Evolutionary conservation across 2,113 vertebrate species (phyloP), one percentile per base, ranked within the genome.

Genomic region (Sander vitreus): DNA sequence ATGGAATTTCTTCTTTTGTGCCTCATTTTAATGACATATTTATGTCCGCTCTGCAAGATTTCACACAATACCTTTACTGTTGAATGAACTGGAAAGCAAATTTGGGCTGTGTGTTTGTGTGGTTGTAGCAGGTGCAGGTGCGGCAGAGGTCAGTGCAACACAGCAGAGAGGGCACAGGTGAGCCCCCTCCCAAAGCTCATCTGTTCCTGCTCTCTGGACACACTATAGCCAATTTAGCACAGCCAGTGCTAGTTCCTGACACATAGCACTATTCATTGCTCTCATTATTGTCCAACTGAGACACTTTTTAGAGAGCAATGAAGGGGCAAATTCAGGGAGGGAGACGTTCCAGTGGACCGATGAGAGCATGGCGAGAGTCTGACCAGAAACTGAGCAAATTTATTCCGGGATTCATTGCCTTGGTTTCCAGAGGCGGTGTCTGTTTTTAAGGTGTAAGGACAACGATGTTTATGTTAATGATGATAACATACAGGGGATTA

Each of bases 281-380:
- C 85, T 93, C 91, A 92, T 94, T 94, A 95, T 83, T 88, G 83
- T 80, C 86, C 48, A 7, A 68, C 80, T 55, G 83, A 93, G 89
- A 83, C 85, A 78, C 76, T 90, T 90, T 90, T 88, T 70, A 63
- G 62, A 65, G 69, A 86, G 76, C 73, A 62, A 63, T 55, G 68
- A 62, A 72, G 72, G 76, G 78, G 70, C 54, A 78, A 67, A 87
- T 66, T 25, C 69, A 85, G 4, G 30, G 33, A 88, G 71, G 39
- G 50, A 66, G 83, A 71, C 47, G 14, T 67, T 75, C 15, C 76
- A 64, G 30, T 63, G 63, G 55, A 77, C 51, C 78, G 76, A 65
- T 84, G 87, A 90, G 79, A 80, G 50, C 36, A 18, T 50, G 47
- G 76, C 58, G 23, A 74, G 36, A 63, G 59, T 69, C 33, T 69